phyloP scores from a whole-genome alignment of 23 tunicate species.

The Clavelina lepadiformis region DNA sequence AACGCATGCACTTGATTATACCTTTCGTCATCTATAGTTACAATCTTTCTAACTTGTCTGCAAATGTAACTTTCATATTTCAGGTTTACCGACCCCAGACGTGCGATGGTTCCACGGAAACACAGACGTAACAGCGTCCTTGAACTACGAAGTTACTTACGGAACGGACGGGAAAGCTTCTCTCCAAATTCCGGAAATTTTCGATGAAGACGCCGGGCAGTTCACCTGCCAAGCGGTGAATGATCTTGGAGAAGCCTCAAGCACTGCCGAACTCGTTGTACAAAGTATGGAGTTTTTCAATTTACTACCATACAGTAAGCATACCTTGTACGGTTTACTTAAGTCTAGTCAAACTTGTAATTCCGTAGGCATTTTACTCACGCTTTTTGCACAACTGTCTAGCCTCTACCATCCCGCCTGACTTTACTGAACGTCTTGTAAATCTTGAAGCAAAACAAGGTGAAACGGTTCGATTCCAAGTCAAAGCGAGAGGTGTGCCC shows the following conservation, averaged over 20 bases:
- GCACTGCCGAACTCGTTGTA: conserved; percentile 64
- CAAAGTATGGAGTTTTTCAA: conserved; percentile 32
- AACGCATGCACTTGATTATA: no score
- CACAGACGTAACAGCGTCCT: conserved; percentile 66
- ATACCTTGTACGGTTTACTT: no score
- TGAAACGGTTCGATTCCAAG: conserved; percentile 57
- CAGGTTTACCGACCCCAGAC: conserved; percentile 79
- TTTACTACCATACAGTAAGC: not conserved
- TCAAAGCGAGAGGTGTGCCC: conserved; percentile 55
- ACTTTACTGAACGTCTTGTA: conserved; percentile 46
- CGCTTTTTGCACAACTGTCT: not conserved
- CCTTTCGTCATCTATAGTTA: no score
- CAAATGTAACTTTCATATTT: no score
- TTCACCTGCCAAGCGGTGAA: conserved; percentile 62
- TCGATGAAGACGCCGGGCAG: conserved; percentile 73
- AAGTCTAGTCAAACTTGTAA: not conserved
- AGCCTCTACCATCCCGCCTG: conserved; percentile 73
- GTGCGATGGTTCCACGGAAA: conserved; percentile 82
- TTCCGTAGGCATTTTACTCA: not conserved
- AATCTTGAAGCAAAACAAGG: conserved; percentile 52
- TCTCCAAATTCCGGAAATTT: conserved; percentile 49
- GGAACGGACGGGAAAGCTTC: conserved; percentile 39
- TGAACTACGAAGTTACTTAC: conserved; percentile 50
- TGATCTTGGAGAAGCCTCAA: conserved; percentile 74
- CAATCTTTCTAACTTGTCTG: no score